A percentile compares a stretch with the other conserved stretches of the same genome.
These are phyloP conservation scores for Diorhabda carinulata DNA, from an alignment of 1,140 invertebrate species.

Conservation along the genomic window DNA sequence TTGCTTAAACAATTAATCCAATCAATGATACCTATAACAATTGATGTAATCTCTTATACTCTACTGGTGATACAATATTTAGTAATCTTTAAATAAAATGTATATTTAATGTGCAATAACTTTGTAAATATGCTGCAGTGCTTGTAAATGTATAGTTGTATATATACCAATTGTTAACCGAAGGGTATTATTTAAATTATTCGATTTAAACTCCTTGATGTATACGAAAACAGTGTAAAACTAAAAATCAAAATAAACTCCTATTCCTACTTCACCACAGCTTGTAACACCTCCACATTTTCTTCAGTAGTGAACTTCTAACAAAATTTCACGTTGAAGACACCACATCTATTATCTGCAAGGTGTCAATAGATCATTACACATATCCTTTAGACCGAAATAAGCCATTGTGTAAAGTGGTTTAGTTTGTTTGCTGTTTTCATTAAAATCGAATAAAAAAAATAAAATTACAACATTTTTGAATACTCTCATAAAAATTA, in stretches of 20 bases:
- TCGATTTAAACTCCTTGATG: slow-evolving; percentile 31
- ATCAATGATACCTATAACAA: slow-evolving; percentile 12
- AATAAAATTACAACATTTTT: neutral
- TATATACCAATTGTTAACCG: slow-evolving; percentile 32
- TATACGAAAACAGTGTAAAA: slow-evolving; percentile 37
- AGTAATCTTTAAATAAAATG: slow-evolving; percentile 28
- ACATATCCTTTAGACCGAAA: no score
- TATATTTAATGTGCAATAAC: slow-evolving; percentile 49
- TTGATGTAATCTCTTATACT: slow-evolving; percentile 15
- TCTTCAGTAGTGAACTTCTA: no score
- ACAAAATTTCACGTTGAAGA: no score
- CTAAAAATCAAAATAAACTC: slow-evolving; percentile 14
- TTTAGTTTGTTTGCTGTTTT: no score
- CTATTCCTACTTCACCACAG: slow-evolving; percentile 1
- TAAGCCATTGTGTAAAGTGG: no score
- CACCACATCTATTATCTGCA: no score
- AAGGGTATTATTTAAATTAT: slow-evolving; percentile 13
- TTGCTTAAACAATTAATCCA: slow-evolving; percentile 18
- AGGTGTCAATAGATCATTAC: no score
- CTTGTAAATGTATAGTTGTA: slow-evolving; percentile 48
- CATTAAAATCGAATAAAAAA: no score
- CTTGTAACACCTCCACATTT: no score
- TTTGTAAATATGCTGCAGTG: slow-evolving; percentile 44
- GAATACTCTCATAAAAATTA: neutral
- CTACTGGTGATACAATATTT: slow-evolving; percentile 11